These are phyloP conservation scores for Melolontha melolontha DNA, from an alignment of 2,888 invertebrate genomes.

Conservation along the genomic window DNA sequence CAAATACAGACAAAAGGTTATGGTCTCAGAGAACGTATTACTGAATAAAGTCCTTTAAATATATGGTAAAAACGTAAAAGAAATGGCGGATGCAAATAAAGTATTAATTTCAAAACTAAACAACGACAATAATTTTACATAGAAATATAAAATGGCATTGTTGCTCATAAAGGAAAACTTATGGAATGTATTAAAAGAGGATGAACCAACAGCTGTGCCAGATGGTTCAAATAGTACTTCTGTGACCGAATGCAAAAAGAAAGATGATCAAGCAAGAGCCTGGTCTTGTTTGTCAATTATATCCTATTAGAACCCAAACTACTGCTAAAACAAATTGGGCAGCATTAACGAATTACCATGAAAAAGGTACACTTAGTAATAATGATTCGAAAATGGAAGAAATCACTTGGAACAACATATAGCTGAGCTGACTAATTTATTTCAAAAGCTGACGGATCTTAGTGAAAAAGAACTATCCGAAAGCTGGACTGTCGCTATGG, in stretches of 20 bases:
- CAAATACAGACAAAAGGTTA: no score
- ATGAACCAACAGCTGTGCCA: not conserved
- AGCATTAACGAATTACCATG: no score
- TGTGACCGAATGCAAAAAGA: not conserved
- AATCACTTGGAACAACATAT: not conserved
- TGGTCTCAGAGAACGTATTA: no score
- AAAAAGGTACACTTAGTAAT: no score
- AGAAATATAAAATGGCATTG: slow-evolving; percentile 11
- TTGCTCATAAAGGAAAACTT: slow-evolving; percentile 6
- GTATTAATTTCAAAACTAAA: not conserved
- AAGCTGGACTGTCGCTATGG: slow-evolving; percentile 2
- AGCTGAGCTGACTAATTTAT: slow-evolving; percentile 1
- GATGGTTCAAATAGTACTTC: slow-evolving; percentile 12
- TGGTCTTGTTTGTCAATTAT: slow-evolving; percentile 6
- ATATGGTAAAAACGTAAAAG: no score
- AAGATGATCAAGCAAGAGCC: not conserved
- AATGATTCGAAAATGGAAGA: no score
- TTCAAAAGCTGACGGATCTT: not conserved
- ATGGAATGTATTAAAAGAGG: slow-evolving; percentile 4
- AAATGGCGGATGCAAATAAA: slow-evolving; percentile 1
- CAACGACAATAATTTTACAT: not conserved
- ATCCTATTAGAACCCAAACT: no score
- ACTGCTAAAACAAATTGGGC: no score
- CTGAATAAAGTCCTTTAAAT: no score
- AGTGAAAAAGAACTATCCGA: not conserved